Evolutionary conservation across 1,140 invertebrate species (phyloP).

Genomic region (Berghia stephanieae): DNA sequence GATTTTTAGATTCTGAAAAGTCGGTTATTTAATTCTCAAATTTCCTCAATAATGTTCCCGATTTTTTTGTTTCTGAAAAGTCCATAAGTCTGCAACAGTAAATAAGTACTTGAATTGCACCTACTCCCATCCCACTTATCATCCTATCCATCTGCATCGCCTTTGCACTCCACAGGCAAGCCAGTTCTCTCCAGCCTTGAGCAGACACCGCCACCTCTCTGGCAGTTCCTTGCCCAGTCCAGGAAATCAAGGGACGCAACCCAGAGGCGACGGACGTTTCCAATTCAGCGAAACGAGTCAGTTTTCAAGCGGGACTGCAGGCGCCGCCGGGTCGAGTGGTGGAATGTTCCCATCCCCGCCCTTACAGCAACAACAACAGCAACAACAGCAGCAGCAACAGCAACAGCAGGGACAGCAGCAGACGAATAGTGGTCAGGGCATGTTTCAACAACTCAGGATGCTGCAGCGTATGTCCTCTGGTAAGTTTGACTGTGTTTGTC

Average conservation of each 20-base stretch:
- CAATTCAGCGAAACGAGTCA: slow-evolving; percentile 44
- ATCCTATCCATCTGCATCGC: no score
- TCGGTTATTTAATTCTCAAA: no score
- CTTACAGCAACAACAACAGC: slow-evolving; percentile 35
- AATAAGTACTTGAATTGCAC: no score
- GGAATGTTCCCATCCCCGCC: slow-evolving; percentile 3
- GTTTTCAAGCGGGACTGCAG: slow-evolving; percentile 37
- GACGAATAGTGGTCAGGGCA: slow-evolving; percentile 38
- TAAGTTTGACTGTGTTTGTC: no score
- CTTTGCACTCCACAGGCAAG: no score
- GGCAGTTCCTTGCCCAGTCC: slow-evolving; percentile 51
- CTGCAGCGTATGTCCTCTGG: slow-evolving; percentile 43
- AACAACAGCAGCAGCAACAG: slow-evolving; percentile 35
- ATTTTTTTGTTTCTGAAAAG: no score
- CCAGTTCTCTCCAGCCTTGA: slow-evolving; percentile 45
- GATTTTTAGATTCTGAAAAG: no score
- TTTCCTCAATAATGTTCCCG: no score
- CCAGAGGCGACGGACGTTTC: slow-evolving; percentile 41
- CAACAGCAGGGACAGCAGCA: slow-evolving; percentile 50
- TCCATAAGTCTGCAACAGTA: no score
- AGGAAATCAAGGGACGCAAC: slow-evolving; percentile 31
- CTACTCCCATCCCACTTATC: no score
- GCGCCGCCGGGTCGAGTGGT: slow-evolving; percentile 26
- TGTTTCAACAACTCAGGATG: slow-evolving; percentile 46
- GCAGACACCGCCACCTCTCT: slow-evolving; percentile 53